A percentile compares a stretch with the other conserved stretches of the same genome.
Conservation (phyloP, 2,113 vertebrate genomes). For the Xyrauchen texanus region DNA sequence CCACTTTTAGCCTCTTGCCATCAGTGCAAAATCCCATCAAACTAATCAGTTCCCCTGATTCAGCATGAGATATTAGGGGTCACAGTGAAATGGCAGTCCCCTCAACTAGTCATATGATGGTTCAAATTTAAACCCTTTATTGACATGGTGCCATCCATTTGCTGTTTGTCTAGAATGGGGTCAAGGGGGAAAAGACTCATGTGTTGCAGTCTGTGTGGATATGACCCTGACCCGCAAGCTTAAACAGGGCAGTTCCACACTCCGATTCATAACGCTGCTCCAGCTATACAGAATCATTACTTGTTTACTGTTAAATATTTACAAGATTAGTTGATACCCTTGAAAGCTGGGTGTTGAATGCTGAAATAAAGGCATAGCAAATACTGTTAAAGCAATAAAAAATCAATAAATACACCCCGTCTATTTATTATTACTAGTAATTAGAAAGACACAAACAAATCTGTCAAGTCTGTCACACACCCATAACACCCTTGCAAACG, state of each 20-base stretch:
- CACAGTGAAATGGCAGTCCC: neutral
- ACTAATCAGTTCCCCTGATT: neutral
- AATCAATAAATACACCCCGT: no score
- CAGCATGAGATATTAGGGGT: neutral
- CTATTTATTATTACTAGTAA: no score
- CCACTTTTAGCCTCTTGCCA: neutral
- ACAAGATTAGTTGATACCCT: constrained; percentile 4
- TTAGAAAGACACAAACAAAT: no score
- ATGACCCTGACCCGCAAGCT: neutral
- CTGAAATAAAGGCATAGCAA: no score
- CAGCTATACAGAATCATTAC: neutral
- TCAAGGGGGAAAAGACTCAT: neutral
- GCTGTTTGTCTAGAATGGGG: neutral
- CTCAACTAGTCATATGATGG: neutral
- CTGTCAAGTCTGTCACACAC: no score
- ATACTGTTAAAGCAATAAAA: no score
- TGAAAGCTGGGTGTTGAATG: neutral
- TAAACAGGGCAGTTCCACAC: neutral
- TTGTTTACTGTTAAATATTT: neutral
- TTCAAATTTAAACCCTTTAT: constrained; percentile 34
- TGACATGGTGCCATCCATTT: constrained; percentile 5
- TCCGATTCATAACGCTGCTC: neutral
- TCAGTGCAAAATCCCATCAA: neutral
- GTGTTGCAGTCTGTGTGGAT: neutral
- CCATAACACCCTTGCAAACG: no score